Conservation (phyloP, 1,140 invertebrate genomes). For the Coenobita brevimanus region DNA sequence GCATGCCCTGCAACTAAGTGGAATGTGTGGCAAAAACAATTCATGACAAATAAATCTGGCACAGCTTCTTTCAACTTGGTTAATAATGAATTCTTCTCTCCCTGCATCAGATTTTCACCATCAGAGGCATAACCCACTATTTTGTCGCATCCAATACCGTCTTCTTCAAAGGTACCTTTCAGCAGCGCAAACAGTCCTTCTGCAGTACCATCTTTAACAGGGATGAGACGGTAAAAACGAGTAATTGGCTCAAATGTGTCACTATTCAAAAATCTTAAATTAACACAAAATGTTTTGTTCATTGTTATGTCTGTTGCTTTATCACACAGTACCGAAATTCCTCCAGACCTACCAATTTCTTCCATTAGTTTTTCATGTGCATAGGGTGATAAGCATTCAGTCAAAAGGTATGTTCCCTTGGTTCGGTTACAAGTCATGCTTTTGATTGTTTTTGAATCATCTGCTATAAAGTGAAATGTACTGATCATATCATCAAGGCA, state of each 20-base stretch:
- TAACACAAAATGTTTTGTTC: conserved; percentile 24
- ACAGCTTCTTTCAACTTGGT: conserved; percentile 21
- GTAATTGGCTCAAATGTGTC: conserved; percentile 22
- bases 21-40: conserved; percentile 30
- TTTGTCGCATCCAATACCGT: conserved; percentile 18
- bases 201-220: not conserved
- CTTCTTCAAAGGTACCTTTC: not conserved
- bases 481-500: not conserved
- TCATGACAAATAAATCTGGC: conserved; percentile 34
- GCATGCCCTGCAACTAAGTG: conserved; percentile 41
- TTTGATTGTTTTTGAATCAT: conserved; percentile 31
- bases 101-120: conserved; percentile 31
- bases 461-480: conserved; percentile 15
- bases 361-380: not conserved
- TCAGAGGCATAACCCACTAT: conserved; percentile 24
- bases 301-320: conserved; percentile 2
- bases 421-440: conserved; percentile 31
- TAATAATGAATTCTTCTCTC: conserved; percentile 15
- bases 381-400: conserved; percentile 14
- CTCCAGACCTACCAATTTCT: not conserved
- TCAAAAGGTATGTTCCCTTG: conserved; percentile 28
- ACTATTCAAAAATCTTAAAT: conserved; percentile 21
- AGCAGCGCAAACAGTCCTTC: not conserved
- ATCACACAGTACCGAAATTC: not conserved
- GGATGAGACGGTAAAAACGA: not conserved